Conservation (phyloP, 2,113 vertebrate species). For the Xenopus tropicalis region DNA sequence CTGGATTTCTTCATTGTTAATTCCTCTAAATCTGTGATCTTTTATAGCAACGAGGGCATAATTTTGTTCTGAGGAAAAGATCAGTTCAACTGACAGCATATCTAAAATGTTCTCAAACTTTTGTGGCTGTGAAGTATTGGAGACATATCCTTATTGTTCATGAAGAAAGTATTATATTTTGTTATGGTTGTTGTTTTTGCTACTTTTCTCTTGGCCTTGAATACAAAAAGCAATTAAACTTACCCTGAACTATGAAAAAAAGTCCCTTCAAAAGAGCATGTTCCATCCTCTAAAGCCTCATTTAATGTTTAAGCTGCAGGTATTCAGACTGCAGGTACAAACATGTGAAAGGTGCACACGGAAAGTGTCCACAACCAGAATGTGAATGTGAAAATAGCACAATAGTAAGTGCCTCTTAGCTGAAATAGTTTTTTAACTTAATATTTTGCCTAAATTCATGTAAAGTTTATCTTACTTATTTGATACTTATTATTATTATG, state of each 20-base stretch:
- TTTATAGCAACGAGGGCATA: background rate
- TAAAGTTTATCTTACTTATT: too few relatives aligned
- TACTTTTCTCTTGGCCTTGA: conserved; percentile 9
- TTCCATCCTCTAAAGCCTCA: conserved; percentile 3
- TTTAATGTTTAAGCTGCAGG: conserved; percentile 18
- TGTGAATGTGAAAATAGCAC: background rate
- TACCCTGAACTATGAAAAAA: conserved; percentile 10
- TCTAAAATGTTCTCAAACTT: background rate
- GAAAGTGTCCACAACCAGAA: conserved; percentile 10
- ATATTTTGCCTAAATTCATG: too few relatives aligned
- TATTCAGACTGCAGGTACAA: conserved; percentile 13
- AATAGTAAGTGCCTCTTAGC: too few relatives aligned
- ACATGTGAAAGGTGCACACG: background rate
- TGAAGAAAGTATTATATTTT: conserved; percentile 2
- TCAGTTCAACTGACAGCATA: background rate
- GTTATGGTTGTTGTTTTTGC: background rate
- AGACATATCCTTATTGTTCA: background rate
- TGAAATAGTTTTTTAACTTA: too few relatives aligned
- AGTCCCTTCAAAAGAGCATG: background rate
- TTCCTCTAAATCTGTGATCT: conserved; percentile 2
- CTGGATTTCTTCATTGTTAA: background rate
- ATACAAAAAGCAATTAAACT: conserved; percentile 6
- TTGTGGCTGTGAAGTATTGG: background rate
- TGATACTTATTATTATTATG: too few relatives aligned
- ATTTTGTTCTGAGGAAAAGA: background rate